Evolutionary conservation across 2,113 vertebrate genomes (phyloP), one percentile per base, ranked within the genome.

Genomic region (Corythornis madagascariensis): DNA sequence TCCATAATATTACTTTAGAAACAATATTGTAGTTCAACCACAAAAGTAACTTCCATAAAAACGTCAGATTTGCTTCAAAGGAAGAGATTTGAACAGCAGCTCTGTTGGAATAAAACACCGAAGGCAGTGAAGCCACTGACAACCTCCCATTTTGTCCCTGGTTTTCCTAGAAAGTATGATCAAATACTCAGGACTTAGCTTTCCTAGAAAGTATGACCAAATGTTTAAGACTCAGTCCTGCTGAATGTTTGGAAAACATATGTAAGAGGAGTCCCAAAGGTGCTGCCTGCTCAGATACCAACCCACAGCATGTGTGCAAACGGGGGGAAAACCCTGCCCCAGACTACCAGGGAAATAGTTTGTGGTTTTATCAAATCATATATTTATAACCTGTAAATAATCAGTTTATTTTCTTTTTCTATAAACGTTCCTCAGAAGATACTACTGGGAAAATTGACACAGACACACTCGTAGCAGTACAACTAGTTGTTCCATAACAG

Each of bases 141-240:
- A 91, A 19, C 52, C 78, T 93, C 87, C 40, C 29, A 13, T 53
- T 89, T 64, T 94, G 89, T 95, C 69, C 79, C 40, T 89, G 29
- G 24, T 88, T 92, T 95, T 93, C 85, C 64, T 83, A 85, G 95
- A 96, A 94, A 92, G n/a, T 25, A 79, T 60, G 67, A 89, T 33
- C 86, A 74, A 76, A 77, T 73, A 64, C 66, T 88, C 45, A 70
- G 78, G 78, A 84, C 56, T 2, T 89, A 31, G 21, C 83, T 91
- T 95, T 93, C 84, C 64, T 83, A 85, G 95, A 96, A 94, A 95
- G 29, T n/a, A 76, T 67, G 67, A 89, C 55, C 86, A 73, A 79
- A 77, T 66, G 73, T 74, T 92, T 61, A 63, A 71, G 74, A 75
- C 64, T 2, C 84, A 31, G 26, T 80, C 76, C 17, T 67, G 81